Evolutionary conservation across 2,888 invertebrate genomes (phyloP).

Genomic region (Pammene fasciana): DNA sequence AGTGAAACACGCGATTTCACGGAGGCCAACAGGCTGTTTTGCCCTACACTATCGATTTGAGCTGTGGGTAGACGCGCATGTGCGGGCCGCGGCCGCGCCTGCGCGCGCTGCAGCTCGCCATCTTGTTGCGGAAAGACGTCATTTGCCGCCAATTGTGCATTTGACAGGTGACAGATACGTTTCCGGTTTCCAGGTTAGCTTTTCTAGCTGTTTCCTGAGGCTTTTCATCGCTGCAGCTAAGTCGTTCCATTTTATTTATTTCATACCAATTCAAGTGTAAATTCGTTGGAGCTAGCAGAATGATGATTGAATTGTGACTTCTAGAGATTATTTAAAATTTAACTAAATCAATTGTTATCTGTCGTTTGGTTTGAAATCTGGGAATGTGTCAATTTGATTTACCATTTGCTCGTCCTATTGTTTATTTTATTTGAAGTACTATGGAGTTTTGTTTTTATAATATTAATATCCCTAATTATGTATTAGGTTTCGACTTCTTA

Average conservation of each 20-base stretch:
- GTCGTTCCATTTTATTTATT: background rate
- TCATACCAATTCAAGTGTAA: background rate
- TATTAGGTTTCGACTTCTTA: too few relatives aligned
- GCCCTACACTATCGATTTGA: conserved; percentile 76
- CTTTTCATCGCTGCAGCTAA: conserved; percentile 4
- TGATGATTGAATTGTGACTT: too few relatives aligned
- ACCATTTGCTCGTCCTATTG: too few relatives aligned
- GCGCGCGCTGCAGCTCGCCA: conserved; percentile 47
- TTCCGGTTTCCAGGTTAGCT: conserved; percentile 26
- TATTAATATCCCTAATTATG: too few relatives aligned
- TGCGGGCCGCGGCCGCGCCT: conserved; percentile 56
- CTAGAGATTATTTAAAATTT: too few relatives aligned
- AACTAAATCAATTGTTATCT: too few relatives aligned
- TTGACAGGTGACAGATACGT: conserved; percentile 63
- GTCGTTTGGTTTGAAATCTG: too few relatives aligned
- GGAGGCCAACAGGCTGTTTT: conserved; percentile 78
- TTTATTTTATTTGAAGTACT: too few relatives aligned
- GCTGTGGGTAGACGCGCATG: conserved; percentile 63
- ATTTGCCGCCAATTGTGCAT: conserved; percentile 50
- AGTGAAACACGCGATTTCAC: conserved; percentile 58
- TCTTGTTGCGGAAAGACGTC: conserved; percentile 69
- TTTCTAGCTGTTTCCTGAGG: conserved; percentile 23
- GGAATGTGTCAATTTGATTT: too few relatives aligned
- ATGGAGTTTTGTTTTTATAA: too few relatives aligned
- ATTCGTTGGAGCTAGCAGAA: too few relatives aligned